Base-by-base conservation (phyloP, 2,113 vertebrate genomes). In the Apaloderma vittatum region DNA sequence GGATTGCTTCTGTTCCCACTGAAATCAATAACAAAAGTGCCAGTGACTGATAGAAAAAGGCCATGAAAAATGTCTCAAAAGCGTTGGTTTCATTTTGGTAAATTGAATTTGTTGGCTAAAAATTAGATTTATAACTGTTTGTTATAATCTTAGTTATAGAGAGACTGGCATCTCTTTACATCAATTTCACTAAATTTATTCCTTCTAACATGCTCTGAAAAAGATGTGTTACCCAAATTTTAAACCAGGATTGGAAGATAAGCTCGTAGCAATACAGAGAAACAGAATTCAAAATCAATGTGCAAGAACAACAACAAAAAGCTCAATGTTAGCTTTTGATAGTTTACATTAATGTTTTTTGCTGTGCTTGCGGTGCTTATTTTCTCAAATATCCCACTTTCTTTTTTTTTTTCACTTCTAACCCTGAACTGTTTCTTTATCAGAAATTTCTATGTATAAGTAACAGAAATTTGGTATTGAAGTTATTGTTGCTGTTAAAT, bases 401-500 rank as follows among this genome's bases (percentile, higher is more conserved):
- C 9, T 3, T 40, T 40, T 40, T 51, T 57, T 12, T 88, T 80
- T 87, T 54, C 0, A 34, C 26, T 77, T 84, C 59, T 71, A 54
- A 66, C 29, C 19, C 52, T 57, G 29, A 86, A 30, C 32, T 77
- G 45, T 79, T 86, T 21, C 67, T 79, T 17, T 34, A 26, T 77
- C 73, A 91, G 49, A 54, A 82, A 51, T 34, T 32, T 34, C 72
- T 49, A 2, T 86, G 55, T 79, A 8, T 52, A 51, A 32, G 16
- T 84, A 65, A n/a, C 13, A 62, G 4, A 23, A 46, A 27, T 73
- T 68, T 66, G 57, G 8, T 70, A 15, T 48, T 78, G n/a, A 87
- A 63, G 29, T 29, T 86, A 48, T 71, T 95, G 75, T 75, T 94
- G 54, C 46, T 55, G 20, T 90, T 77, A 92, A 92, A 76, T 63